Conservation (phyloP, 2,888 invertebrate genomes). For the Gastrophysa polygoni region DNA sequence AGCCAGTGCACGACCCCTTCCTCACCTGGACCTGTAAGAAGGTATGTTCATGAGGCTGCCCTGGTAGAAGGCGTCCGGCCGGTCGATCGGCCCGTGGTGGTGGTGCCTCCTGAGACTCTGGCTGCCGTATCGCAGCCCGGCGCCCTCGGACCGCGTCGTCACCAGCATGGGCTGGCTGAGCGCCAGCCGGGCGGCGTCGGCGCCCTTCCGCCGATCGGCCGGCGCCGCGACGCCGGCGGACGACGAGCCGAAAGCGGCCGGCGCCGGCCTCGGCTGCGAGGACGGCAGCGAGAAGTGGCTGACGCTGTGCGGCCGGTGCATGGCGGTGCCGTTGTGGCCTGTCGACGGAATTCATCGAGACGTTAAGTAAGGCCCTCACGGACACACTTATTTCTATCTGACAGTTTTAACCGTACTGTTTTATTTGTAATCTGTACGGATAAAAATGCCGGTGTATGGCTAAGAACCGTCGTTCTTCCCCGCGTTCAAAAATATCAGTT, state of each 20-base stretch:
- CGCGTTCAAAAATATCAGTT: too few species aligned
- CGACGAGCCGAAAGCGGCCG: background rate
- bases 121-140: conserved; percentile 61
- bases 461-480: too few species aligned
- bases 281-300: conserved; percentile 59
- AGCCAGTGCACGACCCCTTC: too few species aligned
- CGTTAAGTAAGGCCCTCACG: too few species aligned
- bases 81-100: conserved; percentile 72
- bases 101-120: conserved; percentile 41
- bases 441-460: too few species aligned
- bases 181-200: conserved; percentile 63
- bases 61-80: conserved; percentile 89
- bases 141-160: conserved; percentile 47
- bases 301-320: conserved; percentile 66
- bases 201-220: conserved; percentile 38
- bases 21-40: conserved; percentile 48
- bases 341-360: too few species aligned
- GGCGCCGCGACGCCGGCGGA: conserved; percentile 17
- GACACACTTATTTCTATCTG: too few species aligned
- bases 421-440: too few species aligned
- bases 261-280: conserved; percentile 32
- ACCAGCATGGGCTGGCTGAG: conserved; percentile 72
- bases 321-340: conserved; percentile 37
- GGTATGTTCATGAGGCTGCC: conserved; percentile 67
- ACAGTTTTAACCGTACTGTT: too few species aligned